phyloP scores from a whole-genome alignment of 2,113 vertebrate species.

The Bubalus kerabau region DNA sequence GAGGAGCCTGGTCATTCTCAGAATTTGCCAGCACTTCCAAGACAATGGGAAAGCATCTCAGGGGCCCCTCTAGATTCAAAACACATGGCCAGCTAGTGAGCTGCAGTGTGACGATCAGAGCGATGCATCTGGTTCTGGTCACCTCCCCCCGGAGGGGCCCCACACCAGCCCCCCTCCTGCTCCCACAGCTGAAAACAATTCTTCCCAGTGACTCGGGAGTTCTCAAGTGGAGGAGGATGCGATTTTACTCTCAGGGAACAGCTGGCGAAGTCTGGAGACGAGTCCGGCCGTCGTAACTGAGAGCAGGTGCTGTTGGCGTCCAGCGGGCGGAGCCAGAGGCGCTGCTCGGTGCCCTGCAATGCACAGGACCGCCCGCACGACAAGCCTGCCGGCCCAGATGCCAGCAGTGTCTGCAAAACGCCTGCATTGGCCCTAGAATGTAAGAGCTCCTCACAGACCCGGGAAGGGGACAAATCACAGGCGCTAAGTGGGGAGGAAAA shows the following conservation, averaged over 20 bases:
- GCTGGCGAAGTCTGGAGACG: neutral
- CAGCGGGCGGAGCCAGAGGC: rapidly evolving
- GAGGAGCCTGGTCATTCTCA: neutral
- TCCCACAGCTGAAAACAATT: constrained; percentile 24
- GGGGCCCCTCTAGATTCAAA: neutral
- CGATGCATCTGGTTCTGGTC: neutral
- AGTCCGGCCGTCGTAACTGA: neutral
- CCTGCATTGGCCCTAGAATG: neutral
- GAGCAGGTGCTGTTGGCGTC: neutral
- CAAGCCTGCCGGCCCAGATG: rapidly evolving
- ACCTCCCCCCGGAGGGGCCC: neutral
- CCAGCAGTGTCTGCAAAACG: rapidly evolving
- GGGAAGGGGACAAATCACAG: neutral
- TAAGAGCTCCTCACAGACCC: neutral
- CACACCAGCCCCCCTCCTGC: neutral
- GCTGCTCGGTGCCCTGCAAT: rapidly evolving
- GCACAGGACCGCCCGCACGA: rapidly evolving
- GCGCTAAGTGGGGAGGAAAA: neutral
- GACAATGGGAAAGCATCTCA: neutral
- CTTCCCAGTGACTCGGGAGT: neutral
- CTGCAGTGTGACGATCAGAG: neutral
- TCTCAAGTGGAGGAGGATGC: neutral
- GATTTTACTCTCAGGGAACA: neutral
- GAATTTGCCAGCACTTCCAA: neutral
- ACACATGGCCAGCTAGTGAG: neutral